Evolutionary conservation across 1,140 invertebrate genomes (phyloP).

Genomic region (Agrypnia vestita): DNA sequence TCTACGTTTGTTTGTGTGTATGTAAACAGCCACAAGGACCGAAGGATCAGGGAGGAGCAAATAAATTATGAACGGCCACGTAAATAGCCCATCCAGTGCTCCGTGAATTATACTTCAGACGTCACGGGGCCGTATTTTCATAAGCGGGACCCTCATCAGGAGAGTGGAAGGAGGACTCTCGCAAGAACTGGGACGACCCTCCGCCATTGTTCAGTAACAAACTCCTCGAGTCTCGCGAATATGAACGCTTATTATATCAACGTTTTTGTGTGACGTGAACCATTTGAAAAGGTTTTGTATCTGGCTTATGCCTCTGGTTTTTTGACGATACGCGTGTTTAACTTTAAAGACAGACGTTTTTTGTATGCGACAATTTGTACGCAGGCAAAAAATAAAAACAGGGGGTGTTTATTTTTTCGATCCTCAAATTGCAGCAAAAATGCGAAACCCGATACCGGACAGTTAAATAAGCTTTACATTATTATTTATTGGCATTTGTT

Average conservation of each 20-base stretch:
- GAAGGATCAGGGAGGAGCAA: neutral
- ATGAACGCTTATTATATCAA: neutral
- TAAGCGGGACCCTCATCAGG: slow-evolving; percentile 32
- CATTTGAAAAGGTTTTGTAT: too few species aligned
- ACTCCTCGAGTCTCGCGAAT: neutral
- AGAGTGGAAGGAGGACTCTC: neutral
- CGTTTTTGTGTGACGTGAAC: neutral
- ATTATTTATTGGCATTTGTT: too few species aligned
- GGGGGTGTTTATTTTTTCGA: too few species aligned
- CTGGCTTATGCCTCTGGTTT: too few species aligned
- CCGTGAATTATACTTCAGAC: slow-evolving; percentile 30
- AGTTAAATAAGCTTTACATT: too few species aligned
- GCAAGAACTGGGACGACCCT: slow-evolving; percentile 30
- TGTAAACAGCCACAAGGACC: neutral
- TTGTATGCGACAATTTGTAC: too few species aligned
- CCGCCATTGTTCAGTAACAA: slow-evolving; percentile 2
- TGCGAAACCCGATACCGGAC: too few species aligned
- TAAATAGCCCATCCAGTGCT: slow-evolving; percentile 32
- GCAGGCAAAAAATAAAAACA: too few species aligned
- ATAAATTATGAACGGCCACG: slow-evolving; percentile 33
- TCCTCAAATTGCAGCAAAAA: too few species aligned
- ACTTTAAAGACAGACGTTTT: too few species aligned
- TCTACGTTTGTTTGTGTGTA: neutral
- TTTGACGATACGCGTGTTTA: too few species aligned
- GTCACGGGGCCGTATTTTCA: slow-evolving; percentile 34